phyloP scores from a whole-genome alignment of 2,797 vertebrate species.

The Cryptoprocta ferox region DNA sequence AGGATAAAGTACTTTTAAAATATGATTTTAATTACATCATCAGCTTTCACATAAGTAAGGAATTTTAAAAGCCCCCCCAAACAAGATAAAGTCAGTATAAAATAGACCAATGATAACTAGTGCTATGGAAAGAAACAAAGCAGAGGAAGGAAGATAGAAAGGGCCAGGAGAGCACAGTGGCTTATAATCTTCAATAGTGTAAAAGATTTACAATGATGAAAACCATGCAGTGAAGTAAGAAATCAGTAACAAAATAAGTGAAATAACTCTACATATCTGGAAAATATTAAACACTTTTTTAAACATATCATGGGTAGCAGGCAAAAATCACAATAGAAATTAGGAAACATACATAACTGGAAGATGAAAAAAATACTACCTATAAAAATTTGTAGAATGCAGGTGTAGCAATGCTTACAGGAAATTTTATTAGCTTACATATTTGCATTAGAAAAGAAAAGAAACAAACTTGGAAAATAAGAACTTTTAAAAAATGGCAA shows the following conservation, averaged over 20 bases:
- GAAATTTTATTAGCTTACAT: background rate
- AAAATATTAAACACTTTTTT: slow-evolving; percentile 5
- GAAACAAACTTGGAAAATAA: background rate
- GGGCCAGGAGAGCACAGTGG: background rate
- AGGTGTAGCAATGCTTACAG: background rate
- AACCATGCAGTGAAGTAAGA: background rate
- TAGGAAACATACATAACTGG: background rate
- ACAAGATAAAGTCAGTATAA: background rate
- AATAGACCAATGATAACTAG: background rate
- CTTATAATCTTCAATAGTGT: background rate
- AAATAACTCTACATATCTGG: background rate
- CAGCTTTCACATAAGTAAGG: background rate
- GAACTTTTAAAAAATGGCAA: background rate
- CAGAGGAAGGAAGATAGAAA: background rate
- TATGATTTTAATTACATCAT: background rate
- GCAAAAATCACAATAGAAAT: background rate
- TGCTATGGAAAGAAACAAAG: background rate
- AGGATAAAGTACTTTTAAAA: slow-evolving; percentile 20
- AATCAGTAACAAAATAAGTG: slow-evolving; percentile 14
- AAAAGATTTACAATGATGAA: background rate
- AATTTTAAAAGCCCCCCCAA: background rate
- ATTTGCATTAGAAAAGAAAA: background rate
- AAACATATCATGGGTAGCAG: background rate
- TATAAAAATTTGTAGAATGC: background rate
- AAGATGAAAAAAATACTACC: background rate